phyloP scores from a whole-genome alignment of 2,113 vertebrate genomes.

The Elephas maximus region DNA sequence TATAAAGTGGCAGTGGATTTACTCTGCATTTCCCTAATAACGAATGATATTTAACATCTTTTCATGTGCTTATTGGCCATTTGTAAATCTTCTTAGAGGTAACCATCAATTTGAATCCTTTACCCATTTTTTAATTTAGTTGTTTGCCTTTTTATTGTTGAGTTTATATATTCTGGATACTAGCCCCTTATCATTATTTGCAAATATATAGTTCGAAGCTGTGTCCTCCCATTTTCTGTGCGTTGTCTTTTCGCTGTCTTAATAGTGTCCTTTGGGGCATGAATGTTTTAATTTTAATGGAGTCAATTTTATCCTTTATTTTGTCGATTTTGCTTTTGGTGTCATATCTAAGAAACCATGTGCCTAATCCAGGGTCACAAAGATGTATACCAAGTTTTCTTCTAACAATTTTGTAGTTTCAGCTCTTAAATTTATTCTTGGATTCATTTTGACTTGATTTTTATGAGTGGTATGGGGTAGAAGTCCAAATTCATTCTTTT shows the following conservation, averaged over 20 bases:
- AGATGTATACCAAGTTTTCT: conserved; percentile 34
- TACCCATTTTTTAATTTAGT: no score
- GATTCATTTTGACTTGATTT: conserved; percentile 3
- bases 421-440: conserved; percentile 14
- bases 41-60: background rate
- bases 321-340: background rate
- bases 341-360: background rate
- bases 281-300: background rate
- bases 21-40: background rate
- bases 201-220: background rate
- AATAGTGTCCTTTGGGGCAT: background rate
- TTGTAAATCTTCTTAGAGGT: background rate
- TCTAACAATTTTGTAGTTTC: background rate
- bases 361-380: background rate
- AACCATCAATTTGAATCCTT: background rate
- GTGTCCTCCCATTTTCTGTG: background rate
- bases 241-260: conserved; percentile 42
- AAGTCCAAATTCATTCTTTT: background rate
- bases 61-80: background rate
- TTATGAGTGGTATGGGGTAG: background rate
- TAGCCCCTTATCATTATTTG: background rate
- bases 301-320: background rate
- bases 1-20: background rate
- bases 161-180: background rate
- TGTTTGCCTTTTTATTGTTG: no score